Conservation (phyloP, 2,797 vertebrate species). For the Allobates femoralis region DNA sequence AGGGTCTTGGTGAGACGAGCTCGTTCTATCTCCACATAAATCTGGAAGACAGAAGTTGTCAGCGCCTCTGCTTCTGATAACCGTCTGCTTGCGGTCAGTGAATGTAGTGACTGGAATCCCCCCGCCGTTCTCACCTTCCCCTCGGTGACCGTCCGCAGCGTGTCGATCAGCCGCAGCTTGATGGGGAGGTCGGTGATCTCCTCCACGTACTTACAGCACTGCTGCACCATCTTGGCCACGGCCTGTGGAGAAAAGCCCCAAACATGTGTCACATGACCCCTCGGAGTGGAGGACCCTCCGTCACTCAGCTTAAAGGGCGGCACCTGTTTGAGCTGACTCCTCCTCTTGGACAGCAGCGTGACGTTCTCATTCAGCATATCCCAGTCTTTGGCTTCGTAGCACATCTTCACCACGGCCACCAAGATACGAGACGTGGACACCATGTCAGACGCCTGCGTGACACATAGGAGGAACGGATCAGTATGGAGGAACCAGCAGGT, state of each 20-base stretch:
- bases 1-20: conserved; percentile 94
- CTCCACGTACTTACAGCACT: conserved; percentile 95
- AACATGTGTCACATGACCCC: too few relatives aligned
- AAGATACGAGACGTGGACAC: conserved; percentile 95
- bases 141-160: conserved; percentile 93
- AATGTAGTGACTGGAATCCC: background rate
- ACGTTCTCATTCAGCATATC: conserved; percentile 97
- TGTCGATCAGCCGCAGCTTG: conserved; percentile 95
- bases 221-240: conserved; percentile 99
- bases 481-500: too few relatives aligned
- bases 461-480: background rate
- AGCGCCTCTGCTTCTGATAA: background rate
- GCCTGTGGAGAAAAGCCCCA: conserved; percentile 76
- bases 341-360: conserved; percentile 93
- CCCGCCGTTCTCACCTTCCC: conserved; percentile 84
- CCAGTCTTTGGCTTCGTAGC: conserved; percentile 95
- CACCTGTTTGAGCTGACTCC: conserved; percentile 97
- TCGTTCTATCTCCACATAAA: conserved; percentile 98
- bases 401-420: conserved; percentile 96
- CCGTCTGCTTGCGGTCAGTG: too few relatives aligned
- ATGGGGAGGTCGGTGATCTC: conserved; percentile 87
- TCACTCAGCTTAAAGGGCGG: too few relatives aligned
- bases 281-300: too few relatives aligned
- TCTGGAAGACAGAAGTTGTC: conserved; percentile 76
- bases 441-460: conserved; percentile 93